Conservation (phyloP, 2,888 invertebrate species). For the Hermaeophaga mercurialis region DNA sequence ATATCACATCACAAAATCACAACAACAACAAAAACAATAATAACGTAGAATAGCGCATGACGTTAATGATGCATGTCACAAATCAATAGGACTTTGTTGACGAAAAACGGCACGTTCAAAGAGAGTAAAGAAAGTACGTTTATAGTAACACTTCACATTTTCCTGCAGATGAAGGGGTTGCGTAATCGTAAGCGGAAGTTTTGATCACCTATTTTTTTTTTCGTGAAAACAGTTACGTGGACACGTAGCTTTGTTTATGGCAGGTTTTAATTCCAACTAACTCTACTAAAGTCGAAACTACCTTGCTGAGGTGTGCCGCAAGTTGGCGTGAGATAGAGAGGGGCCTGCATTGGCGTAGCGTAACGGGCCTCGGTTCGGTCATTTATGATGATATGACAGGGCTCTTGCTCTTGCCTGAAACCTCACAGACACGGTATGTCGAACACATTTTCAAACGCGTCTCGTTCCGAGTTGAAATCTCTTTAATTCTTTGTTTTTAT, state of each 20-base stretch:
- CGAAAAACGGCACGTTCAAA: constrained; percentile 36
- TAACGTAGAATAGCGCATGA: constrained; percentile 39
- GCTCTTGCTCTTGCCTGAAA: no score
- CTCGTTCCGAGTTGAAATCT: no score
- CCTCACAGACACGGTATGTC: no score
- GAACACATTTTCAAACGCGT: no score
- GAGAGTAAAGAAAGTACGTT: background rate
- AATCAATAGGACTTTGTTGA: constrained; percentile 47
- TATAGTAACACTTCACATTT: constrained; percentile 33
- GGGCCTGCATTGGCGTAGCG: constrained; percentile 37
- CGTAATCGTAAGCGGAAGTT: constrained; percentile 29
- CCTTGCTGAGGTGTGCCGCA: constrained; percentile 49
- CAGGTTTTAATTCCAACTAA: constrained; percentile 47
- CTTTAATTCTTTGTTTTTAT: no score
- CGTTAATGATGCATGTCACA: constrained; percentile 40
- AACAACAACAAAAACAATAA: constrained; percentile 34
- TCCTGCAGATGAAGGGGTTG: constrained; percentile 23
- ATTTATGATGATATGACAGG: no score
- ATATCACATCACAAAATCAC: constrained; percentile 28
- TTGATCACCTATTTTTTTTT: constrained; percentile 32
- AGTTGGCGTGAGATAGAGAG: constrained; percentile 38
- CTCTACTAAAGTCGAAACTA: constrained; percentile 42
- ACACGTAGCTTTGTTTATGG: constrained; percentile 32
- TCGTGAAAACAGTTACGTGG: constrained; percentile 18
- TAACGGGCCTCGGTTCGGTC: no score